Base-by-base conservation (phyloP, 2,797 vertebrate genomes). In the Pseudochaenichthys georgianus region DNA sequence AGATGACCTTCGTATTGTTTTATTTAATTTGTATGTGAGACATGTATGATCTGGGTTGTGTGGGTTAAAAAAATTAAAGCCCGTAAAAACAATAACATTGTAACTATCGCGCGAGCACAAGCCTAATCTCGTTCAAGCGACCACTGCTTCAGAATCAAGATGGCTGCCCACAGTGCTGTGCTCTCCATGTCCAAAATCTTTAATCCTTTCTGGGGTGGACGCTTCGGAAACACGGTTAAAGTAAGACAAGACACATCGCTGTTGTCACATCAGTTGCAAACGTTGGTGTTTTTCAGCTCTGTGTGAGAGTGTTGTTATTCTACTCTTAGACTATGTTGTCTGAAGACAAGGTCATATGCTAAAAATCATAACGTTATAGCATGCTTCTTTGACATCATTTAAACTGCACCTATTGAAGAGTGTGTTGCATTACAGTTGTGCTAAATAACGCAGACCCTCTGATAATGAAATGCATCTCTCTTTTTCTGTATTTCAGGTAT, bases 131-230 rank as follows among this genome's bases (percentile, higher is more conserved):
- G n/a, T 31, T 51, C 53, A 71, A 48, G 53, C 62, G n/a, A 34
- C 1, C 2, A 3, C 31, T 3, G 0, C 62, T 55, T 34, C 17
- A 23, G 21, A 64, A 64, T 58, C 83, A 95, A 93, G 91, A 96
- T 96, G 95, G 94, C 94, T 17, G 80, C 88, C 1, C 88, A 82
- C 86, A 77, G 87, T 80, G 73, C 86, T 1, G 71, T 80, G 1
- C 70, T 93, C 3, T 90, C 90, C 3, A 75, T 93, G 63, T 89
- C 91, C 15, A 95, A 92, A 87, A 62, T 92, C 2, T 41, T 95
- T 4, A 91, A 81, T 70, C 90, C 92, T 23, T 68, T 92, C 5
- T 84, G 85, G 87, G 85, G 86, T 34, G 89, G 91, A 83, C 89
- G 82, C 11, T 58, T 94, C 5, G 90, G 84, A 75, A 92, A 85